phyloP scores from a whole-genome alignment of 2,797 vertebrate species.

The Labeo calbasu region DNA sequence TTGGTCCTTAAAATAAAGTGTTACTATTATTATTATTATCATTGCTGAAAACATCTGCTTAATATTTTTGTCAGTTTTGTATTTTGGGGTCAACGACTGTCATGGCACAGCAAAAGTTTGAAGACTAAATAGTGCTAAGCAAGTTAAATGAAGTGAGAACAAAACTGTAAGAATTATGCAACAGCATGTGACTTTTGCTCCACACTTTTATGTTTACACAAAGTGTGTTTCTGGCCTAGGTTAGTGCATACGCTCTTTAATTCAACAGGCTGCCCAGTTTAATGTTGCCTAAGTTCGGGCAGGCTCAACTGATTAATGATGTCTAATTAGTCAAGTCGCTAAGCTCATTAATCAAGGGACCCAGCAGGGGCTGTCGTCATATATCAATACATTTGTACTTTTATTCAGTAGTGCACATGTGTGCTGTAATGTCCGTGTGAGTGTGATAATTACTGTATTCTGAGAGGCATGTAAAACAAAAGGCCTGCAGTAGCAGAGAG shows the following conservation, averaged over 20 bases:
- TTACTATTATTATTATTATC: no score
- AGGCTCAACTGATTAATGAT: constrained; percentile 34
- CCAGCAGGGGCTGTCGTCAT: constrained; percentile 23
- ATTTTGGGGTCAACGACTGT: no score
- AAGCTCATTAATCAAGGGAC: constrained; percentile 51
- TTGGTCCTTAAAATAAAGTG: no score
- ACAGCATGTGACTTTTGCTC: not conserved
- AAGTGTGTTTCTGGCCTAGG: not conserved
- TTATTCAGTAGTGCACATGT: constrained; percentile 3
- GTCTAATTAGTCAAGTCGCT: constrained; percentile 41
- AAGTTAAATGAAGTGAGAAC: not conserved
- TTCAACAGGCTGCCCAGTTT: constrained; percentile 9
- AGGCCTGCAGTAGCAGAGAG: constrained; percentile 1
- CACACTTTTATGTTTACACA: not conserved
- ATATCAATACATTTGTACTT: constrained; percentile 36
- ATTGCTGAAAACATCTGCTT: no score
- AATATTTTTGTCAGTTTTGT: no score
- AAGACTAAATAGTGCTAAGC: not conserved
- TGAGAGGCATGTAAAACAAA: constrained; percentile 34
- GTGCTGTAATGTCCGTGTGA: not conserved
- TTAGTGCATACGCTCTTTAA: not conserved
- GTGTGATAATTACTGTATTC: constrained; percentile 32
- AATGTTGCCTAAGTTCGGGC: constrained; percentile 19
- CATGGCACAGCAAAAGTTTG: not conserved
- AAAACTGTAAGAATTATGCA: not conserved